Evolutionary conservation across 2,113 vertebrate genomes (phyloP).

Genomic region (Heterotilapia buettikoferi): DNA sequence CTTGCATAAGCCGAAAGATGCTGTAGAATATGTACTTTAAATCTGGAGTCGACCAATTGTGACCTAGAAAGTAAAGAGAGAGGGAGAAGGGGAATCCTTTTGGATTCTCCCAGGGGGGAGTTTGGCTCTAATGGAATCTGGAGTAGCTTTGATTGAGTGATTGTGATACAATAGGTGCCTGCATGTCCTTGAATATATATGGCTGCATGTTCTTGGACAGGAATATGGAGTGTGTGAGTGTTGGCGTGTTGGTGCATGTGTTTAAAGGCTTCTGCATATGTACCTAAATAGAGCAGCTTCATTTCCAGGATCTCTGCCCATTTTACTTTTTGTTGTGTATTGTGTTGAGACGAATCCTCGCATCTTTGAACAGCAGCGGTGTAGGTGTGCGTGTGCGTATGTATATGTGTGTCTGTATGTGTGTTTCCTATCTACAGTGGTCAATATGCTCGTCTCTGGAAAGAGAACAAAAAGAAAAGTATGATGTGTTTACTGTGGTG

Average conservation of each 20-base stretch:
- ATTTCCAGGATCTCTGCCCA: slow-evolving; percentile 2
- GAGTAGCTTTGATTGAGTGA: not conserved
- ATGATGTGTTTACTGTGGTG: not conserved
- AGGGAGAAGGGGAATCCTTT: not conserved
- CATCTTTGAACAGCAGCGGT: not conserved
- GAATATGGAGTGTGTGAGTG: not conserved
- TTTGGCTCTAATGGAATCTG: slow-evolving; percentile 29
- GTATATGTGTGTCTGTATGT: not conserved
- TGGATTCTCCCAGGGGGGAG: slow-evolving; percentile 19
- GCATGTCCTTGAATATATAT: not conserved
- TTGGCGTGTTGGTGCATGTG: not conserved
- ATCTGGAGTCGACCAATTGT: not conserved
- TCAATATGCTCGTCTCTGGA: not conserved
- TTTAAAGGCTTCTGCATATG: not conserved
- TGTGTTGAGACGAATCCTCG: not conserved
- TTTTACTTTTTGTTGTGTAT: not conserved
- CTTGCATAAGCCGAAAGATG: slow-evolving; percentile 16
- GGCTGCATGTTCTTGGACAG: not conserved
- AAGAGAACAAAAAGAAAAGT: not conserved
- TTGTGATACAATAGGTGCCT: not conserved
- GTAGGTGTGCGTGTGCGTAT: not conserved
- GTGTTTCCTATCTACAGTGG: not conserved
- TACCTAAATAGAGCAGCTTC: not conserved
- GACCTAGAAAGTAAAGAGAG: slow-evolving; percentile 30
- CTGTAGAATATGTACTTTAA: not conserved